Evolutionary conservation across 37 sponge, comb jelly and placozoan genomes (phyloP).

Genomic region (Cliona cf. orientalis): DNA sequence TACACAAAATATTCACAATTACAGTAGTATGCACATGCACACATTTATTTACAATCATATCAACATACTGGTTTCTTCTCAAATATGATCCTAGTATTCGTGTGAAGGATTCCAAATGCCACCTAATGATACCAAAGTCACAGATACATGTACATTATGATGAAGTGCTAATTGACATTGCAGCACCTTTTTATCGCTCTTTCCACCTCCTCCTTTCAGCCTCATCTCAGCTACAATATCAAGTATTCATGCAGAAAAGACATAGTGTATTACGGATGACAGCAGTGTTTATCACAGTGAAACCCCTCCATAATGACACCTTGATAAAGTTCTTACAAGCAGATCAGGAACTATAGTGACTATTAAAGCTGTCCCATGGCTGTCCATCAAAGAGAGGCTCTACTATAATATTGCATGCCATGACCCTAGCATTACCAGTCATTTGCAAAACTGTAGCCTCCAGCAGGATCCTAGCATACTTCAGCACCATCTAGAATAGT

Average conservation of each 20-base stretch:
- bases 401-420: neutral
- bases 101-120: conserved; percentile 31
- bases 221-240: no score
- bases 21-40: neutral
- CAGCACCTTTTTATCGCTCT: no score
- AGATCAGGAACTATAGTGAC: neutral
- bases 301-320: neutral
- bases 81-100: conserved; percentile 61
- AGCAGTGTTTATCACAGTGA: neutral
- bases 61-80: conserved; percentile 61
- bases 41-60: neutral
- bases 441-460: conserved; percentile 38
- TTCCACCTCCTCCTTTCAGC: no score
- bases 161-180: no score
- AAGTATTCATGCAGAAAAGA: no score
- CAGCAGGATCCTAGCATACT: neutral
- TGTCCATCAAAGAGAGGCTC: neutral
- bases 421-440: conserved; percentile 15
- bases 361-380: neutral
- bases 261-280: no score
- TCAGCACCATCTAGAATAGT: neutral
- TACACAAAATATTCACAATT: neutral
- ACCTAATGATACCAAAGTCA: neutral
- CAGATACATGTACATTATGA: neutral
- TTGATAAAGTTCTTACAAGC: neutral